Base-by-base conservation (phyloP, 2,888 invertebrate species). In the Drosophila anomalata region DNA sequence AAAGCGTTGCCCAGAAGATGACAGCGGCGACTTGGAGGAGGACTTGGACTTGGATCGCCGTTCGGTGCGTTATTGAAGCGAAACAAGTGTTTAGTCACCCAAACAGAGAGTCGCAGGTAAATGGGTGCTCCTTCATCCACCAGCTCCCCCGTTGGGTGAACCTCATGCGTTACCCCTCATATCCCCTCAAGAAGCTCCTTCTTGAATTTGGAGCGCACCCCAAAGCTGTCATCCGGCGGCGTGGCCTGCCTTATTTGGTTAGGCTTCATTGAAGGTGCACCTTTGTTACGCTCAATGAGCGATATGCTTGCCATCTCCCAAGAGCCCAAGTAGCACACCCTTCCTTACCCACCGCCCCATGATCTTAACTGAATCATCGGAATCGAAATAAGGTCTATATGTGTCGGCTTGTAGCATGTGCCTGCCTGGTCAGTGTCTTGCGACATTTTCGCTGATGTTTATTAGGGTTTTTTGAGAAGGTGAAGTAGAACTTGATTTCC, bases 81-180 rank as follows among this genome's bases (percentile, higher is more conserved):
- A 91, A 87, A 90, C 90, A 91, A 90, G 91, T 91, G 91, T 91
- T 89, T 90, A 90, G 89, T 90, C 89, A 90, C 86, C 88, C 84
- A 88, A 77, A 63, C 57, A 81, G 75, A 77, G 62, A 75, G 75
- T 56, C 67, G 77, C 87, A 87, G 87, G 89, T 88, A 88, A 79
- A 69, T 87, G 82, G 77, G 88, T 80, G 88, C 76, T 78, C 69
- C 62, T 62, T 14, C 31, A 36, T 36, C 36, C 36, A 46, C 52
- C 29, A 47, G 20, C 17, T 22, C 26, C 42, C 26, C 53, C 41
- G 47, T 29, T 29, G 29, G 29, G 29, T 29, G 29, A 9, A 9
- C 29, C 29, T 29, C 46, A 48, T 51, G 22, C 29, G 22, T 12
- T 11, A 5, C 48, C 14, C 55, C 8, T 3, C 20, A 31, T 36